Conservation (phyloP, 2,113 vertebrate genomes). For the Henicopernis longicauda region DNA sequence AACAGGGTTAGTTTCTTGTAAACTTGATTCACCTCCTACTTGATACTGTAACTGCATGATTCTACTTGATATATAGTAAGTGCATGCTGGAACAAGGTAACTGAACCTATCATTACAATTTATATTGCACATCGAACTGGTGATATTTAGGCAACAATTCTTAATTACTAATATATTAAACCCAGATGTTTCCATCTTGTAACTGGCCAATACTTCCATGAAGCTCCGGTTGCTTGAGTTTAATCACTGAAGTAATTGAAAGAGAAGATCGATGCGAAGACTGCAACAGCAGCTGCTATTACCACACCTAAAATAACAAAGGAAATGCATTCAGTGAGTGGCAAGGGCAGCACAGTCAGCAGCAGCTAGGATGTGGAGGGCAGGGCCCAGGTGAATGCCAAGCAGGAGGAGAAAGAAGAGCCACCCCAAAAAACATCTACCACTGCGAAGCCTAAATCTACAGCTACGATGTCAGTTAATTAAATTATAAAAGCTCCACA, state of each 20-base stretch:
- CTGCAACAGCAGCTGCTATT: constrained; percentile 63
- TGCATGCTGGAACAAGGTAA: constrained; percentile 45
- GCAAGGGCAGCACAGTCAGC: not conserved
- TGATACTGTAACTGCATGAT: not conserved
- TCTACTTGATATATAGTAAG: not conserved
- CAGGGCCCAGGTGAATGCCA: not conserved
- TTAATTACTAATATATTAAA: not conserved
- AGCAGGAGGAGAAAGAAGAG: not conserved
- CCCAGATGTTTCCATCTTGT: not conserved
- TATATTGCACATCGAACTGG: not conserved
- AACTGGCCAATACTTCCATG: not conserved
- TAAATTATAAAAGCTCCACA: not conserved
- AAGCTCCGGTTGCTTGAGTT: not conserved
- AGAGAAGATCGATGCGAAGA: constrained; percentile 69
- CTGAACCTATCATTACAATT: constrained; percentile 1
- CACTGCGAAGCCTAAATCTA: not conserved
- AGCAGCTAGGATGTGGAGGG: not conserved
- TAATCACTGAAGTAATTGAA: constrained; percentile 79
- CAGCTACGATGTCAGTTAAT: not conserved
- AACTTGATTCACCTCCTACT: not conserved
- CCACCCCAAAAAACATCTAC: not conserved
- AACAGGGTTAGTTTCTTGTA: not conserved
- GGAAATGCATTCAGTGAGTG: constrained; percentile 14
- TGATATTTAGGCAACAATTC: constrained; percentile 12
- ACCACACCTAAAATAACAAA: constrained; percentile 69